Conservation (phyloP, 2,888 invertebrate species). For the Baronia brevicornis region DNA sequence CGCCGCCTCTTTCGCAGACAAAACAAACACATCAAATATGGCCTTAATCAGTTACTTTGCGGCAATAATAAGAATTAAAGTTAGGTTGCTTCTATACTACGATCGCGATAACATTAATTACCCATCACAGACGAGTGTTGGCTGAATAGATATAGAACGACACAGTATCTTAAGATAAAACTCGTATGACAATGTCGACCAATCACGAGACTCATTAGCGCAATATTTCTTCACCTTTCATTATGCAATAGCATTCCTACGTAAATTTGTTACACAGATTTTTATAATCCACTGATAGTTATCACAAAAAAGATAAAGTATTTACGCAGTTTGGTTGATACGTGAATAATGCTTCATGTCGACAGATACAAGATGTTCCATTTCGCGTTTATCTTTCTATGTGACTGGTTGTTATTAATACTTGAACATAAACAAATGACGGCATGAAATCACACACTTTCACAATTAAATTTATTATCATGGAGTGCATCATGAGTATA, state of each 20-base stretch:
- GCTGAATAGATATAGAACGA: neutral
- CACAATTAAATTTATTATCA: too few relatives aligned
- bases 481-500: too few relatives aligned
- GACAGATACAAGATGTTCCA: too few relatives aligned
- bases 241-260: neutral
- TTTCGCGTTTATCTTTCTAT: too few relatives aligned
- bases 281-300: too few relatives aligned
- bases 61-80: conserved; percentile 7
- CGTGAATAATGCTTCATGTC: too few relatives aligned
- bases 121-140: conserved; percentile 6
- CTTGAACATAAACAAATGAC: too few relatives aligned
- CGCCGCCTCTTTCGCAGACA: neutral
- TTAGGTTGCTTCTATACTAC: conserved; percentile 1
- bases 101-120: conserved; percentile 11
- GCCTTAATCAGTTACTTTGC: conserved; percentile 5
- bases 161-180: conserved; percentile 15
- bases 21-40: conserved; percentile 2
- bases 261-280: too few relatives aligned
- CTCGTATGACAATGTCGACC: conserved; percentile 19
- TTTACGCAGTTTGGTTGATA: too few relatives aligned
- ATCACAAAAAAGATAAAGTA: too few relatives aligned
- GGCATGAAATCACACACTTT: too few relatives aligned
- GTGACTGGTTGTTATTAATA: too few relatives aligned
- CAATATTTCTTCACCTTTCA: conserved; percentile 4
- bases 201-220: conserved; percentile 12